Conservation (phyloP, 2,797 vertebrate species). For the Melanotaenia boesemani region DNA sequence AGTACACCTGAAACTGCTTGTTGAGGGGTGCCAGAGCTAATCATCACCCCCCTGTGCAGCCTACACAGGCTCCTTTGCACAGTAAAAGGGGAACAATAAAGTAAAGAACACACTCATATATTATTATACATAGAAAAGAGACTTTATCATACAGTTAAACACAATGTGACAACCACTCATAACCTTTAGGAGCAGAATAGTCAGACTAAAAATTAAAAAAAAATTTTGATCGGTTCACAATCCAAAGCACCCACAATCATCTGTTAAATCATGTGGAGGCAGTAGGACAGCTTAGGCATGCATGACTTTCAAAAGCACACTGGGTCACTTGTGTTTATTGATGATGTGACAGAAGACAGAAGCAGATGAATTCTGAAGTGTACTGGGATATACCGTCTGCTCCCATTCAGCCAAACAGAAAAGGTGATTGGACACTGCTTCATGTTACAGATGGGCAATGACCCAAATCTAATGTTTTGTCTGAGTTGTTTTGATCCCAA, state of each 20-base stretch:
- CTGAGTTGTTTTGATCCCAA: not conserved
- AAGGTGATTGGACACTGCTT: not conserved
- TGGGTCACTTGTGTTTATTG: slow-evolving; percentile 1
- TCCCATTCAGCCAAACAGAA: slow-evolving; percentile 1
- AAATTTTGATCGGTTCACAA: not conserved
- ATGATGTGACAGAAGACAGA: not conserved
- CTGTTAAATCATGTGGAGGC: not conserved
- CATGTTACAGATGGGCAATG: not conserved
- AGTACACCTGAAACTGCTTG: too few relatives aligned
- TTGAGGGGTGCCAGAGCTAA: too few relatives aligned
- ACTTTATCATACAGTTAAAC: not conserved
- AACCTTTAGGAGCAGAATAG: not conserved
- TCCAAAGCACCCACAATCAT: too few relatives aligned
- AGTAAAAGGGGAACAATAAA: not conserved
- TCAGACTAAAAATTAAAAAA: not conserved
- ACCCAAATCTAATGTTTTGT: not conserved
- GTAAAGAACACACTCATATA: not conserved
- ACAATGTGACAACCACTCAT: not conserved
- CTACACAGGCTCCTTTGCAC: too few relatives aligned
- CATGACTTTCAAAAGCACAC: not conserved
- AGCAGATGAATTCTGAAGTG: not conserved
- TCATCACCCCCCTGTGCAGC: too few relatives aligned
- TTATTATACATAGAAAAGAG: not conserved
- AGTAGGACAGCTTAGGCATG: not conserved
- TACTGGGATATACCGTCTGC: not conserved